Evolutionary conservation across 2,797 vertebrate species (phyloP).

Genomic region (Diplodus sargus): DNA sequence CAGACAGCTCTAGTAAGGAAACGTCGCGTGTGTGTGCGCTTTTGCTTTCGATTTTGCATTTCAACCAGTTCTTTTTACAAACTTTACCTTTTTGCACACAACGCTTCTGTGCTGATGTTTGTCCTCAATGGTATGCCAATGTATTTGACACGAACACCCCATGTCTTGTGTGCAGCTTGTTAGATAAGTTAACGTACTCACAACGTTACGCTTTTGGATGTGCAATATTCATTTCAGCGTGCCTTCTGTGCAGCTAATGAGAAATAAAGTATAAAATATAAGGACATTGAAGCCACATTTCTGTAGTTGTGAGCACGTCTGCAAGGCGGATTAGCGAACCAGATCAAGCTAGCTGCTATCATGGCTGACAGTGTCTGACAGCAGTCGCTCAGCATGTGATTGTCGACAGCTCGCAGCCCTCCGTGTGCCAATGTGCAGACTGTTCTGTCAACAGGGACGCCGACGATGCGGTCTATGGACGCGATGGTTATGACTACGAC

Average conservation of each 20-base stretch:
- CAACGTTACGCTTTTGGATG: neutral
- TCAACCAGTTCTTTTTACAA: accelerated
- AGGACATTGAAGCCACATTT: neutral
- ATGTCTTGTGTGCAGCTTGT: neutral
- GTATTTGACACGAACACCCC: neutral
- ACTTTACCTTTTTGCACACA: accelerated
- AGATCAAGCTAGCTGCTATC: slow-evolving; percentile 29
- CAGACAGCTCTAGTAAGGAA: neutral
- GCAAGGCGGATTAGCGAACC: slow-evolving; percentile 42
- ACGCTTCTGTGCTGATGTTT: neutral
- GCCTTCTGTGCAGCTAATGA: neutral
- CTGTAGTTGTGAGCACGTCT: neutral
- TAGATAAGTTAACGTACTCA: neutral
- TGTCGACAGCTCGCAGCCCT: neutral
- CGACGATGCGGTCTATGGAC: slow-evolving; percentile 89
- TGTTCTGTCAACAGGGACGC: slow-evolving; percentile 82
- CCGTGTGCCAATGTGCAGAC: neutral
- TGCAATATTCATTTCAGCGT: too few species aligned
- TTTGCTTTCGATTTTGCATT: neutral
- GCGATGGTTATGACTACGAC: slow-evolving; percentile 91
- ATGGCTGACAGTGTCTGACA: slow-evolving; percentile 40
- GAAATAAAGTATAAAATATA: neutral
- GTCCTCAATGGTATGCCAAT: neutral
- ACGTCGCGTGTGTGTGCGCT: neutral
- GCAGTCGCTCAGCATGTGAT: neutral